Percentiles rank a stretch among this genome's conserved stretches.
These are phyloP conservation scores for Brachystomella parvula DNA, from an alignment of 1,140 invertebrate species.

Conservation along the genomic window DNA sequence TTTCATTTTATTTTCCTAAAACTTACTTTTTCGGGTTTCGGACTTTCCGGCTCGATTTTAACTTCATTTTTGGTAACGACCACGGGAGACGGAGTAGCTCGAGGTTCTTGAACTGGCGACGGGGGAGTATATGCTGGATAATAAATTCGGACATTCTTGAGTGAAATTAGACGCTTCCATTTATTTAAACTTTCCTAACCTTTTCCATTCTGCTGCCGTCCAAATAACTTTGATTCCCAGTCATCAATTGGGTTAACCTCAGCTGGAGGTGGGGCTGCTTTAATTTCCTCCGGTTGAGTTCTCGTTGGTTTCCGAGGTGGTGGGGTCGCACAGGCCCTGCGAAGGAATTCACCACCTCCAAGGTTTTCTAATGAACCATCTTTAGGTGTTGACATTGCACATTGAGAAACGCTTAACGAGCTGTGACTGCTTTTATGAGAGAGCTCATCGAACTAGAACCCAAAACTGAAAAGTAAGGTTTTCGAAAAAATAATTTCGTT, in stretches of 20 bases:
- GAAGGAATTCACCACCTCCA: slow-evolving; percentile 47
- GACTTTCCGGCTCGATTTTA: too few species aligned
- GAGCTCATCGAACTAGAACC: slow-evolving; percentile 64
- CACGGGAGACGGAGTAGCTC: too few species aligned
- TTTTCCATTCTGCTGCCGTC: slow-evolving; percentile 44
- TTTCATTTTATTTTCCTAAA: too few species aligned
- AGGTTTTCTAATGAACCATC: slow-evolving; percentile 53
- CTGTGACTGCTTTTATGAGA: slow-evolving; percentile 80
- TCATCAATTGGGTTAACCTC: slow-evolving; percentile 55
- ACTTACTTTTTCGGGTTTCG: too few species aligned
- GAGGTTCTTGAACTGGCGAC: too few species aligned
- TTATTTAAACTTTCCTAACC: neutral
- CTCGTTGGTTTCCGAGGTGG: slow-evolving; percentile 41
- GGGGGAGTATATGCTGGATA: too few species aligned
- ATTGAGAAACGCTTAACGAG: slow-evolving; percentile 58
- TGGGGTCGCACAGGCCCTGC: slow-evolving; percentile 47
- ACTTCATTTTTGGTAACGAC: too few species aligned
- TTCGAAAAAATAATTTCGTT: slow-evolving; percentile 1
- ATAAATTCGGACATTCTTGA: neutral
- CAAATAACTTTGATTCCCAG: slow-evolving; percentile 73
- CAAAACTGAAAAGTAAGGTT: neutral
- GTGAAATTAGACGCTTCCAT: neutral
- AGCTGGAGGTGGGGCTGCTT: slow-evolving; percentile 6
- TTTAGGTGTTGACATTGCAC: slow-evolving; percentile 47
- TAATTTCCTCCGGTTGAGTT: slow-evolving; percentile 40